Evolutionary conservation across 2,888 invertebrate species (phyloP).

Genomic region (Scelioninae gen. 1): DNA sequence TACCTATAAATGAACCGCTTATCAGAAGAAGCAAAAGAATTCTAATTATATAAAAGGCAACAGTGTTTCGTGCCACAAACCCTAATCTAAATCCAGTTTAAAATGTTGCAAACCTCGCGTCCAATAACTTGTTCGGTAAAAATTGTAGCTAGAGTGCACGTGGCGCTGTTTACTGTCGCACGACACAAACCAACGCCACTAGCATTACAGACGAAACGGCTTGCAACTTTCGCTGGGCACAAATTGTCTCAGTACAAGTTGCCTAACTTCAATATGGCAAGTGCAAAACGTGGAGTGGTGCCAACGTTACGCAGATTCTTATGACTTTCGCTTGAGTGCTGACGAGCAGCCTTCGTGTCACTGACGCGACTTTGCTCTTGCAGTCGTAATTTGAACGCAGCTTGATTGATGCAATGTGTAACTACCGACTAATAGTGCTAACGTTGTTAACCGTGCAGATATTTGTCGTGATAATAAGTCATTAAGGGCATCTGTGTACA

Average conservation of each 20-base stretch:
- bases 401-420: constrained; percentile 64
- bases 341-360: constrained; percentile 39
- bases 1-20: not conserved
- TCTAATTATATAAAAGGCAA: constrained; percentile 3
- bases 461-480: constrained; percentile 63
- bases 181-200: constrained; percentile 53
- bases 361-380: constrained; percentile 8
- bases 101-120: constrained; percentile 27
- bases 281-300: constrained; percentile 20
- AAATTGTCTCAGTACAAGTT: constrained; percentile 60
- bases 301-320: constrained; percentile 51
- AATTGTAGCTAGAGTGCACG: constrained; percentile 44
- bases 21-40: not conserved
- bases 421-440: constrained; percentile 52
- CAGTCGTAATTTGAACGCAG: constrained; percentile 37
- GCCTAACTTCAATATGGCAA: constrained; percentile 57
- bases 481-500: constrained; percentile 52
- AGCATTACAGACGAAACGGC: constrained; percentile 57
- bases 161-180: constrained; percentile 55
- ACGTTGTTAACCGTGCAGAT: constrained; percentile 51
- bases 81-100: constrained; percentile 34
- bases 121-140: constrained; percentile 48
- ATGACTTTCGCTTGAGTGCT: constrained; percentile 15
- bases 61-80: constrained; percentile 15
- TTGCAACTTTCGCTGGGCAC: constrained; percentile 56